Conservation (phyloP, 2,888 invertebrate genomes). For the Cheiracanthium punctorium region DNA sequence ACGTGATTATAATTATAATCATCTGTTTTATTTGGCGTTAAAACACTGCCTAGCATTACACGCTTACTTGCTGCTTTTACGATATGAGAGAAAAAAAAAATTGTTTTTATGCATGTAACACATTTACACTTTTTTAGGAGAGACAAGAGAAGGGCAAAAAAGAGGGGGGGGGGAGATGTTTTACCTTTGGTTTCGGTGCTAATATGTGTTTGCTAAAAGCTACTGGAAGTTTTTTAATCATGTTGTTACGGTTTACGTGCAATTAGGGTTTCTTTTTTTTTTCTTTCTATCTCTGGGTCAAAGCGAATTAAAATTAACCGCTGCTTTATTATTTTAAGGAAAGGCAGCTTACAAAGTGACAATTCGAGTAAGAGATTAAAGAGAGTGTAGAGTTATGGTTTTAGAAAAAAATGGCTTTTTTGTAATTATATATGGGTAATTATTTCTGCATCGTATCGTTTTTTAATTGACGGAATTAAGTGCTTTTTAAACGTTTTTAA, state of each 20-base stretch:
- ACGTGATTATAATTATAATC: slow-evolving; percentile 69
- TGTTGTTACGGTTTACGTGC: slow-evolving; percentile 36
- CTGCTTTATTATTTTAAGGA: slow-evolving; percentile 35
- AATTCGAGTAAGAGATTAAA: slow-evolving; percentile 13
- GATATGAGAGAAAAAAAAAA: slow-evolving; percentile 19
- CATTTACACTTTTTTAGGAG: slow-evolving; percentile 28
- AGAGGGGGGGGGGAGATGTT: slow-evolving; percentile 18
- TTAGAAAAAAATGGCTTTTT: background rate
- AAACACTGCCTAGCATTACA: slow-evolving; percentile 34
- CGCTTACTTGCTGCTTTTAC: slow-evolving; percentile 14
- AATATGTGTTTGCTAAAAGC: slow-evolving; percentile 44
- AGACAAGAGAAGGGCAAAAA: background rate
- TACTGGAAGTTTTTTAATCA: slow-evolving; percentile 35
- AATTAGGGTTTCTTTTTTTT: slow-evolving; percentile 55
- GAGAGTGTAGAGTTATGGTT: background rate
- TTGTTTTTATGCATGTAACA: slow-evolving; percentile 16
- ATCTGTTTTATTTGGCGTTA: slow-evolving; percentile 69
- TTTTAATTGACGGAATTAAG: background rate
- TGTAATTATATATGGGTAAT: background rate
- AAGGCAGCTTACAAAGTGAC: slow-evolving; percentile 16
- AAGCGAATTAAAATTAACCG: slow-evolving; percentile 50
- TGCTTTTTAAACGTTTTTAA: background rate
- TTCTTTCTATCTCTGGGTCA: too few relatives aligned
- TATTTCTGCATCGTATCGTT: background rate
- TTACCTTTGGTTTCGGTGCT: slow-evolving; percentile 37